Evolutionary conservation across 2,113 vertebrate genomes (phyloP).

Genomic region (Polypterus senegalus): DNA sequence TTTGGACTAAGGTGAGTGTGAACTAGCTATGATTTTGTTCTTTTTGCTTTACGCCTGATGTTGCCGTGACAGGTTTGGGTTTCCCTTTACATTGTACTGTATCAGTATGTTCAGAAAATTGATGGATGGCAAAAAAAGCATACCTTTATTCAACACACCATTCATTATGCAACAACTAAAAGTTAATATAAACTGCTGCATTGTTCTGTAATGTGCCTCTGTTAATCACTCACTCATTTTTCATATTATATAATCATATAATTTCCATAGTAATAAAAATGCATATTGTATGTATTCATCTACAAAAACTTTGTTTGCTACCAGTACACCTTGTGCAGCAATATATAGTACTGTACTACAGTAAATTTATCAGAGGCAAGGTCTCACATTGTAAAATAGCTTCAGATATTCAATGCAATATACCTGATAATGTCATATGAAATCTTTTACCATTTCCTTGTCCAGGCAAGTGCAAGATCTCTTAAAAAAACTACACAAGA

Average conservation of each 20-base stretch:
- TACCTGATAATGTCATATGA: constrained; percentile 16
- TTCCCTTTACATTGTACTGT: no score
- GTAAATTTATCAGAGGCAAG: constrained; percentile 9
- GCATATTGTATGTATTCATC: background rate
- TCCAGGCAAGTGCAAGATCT: no score
- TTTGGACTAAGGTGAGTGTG: no score
- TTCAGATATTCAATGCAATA: constrained; percentile 10
- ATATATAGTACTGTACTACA: constrained; percentile 13
- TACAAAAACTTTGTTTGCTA: background rate
- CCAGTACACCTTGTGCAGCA: constrained; percentile 17
- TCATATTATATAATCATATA: background rate
- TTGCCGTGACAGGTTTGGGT: no score
- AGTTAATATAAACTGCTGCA: no score
- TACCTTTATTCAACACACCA: no score
- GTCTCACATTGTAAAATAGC: constrained; percentile 15
- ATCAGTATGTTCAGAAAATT: no score
- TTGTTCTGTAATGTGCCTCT: no score
- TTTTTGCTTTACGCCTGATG: no score
- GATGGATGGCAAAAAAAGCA: no score
- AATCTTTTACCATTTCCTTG: background rate
- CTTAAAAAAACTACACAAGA: background rate
- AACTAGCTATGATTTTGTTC: no score
- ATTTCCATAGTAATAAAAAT: constrained; percentile 5
- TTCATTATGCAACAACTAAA: no score
- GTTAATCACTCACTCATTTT: background rate